Conservation (phyloP, 2,888 invertebrate genomes). For the Tetramorium bicarinatum region DNA sequence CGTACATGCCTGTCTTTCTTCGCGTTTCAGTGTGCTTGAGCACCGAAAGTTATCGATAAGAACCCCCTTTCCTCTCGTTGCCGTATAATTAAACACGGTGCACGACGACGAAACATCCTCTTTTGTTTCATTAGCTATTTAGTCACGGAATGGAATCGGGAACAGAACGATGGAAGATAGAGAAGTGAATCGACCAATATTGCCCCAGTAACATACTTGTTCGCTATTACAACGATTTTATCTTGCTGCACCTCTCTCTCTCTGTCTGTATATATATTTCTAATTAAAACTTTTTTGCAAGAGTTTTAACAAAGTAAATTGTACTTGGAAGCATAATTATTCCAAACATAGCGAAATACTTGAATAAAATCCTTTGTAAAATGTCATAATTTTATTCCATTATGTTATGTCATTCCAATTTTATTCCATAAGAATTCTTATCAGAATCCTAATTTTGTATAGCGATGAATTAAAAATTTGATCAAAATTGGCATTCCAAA, state of each 20-base stretch:
- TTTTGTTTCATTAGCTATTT: constrained; percentile 41
- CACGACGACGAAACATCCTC: background rate
- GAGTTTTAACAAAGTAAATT: background rate
- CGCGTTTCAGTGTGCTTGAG: background rate
- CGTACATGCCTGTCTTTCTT: background rate
- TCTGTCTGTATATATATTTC: background rate
- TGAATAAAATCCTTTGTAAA: background rate
- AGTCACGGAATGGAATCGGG: constrained; percentile 29
- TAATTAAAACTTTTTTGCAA: constrained; percentile 30
- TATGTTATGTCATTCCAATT: background rate
- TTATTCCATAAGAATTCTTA: background rate
- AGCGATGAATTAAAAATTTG: background rate
- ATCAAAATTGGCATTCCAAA: background rate
- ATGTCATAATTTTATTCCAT: background rate
- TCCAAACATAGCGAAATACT: background rate
- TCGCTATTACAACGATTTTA: constrained; percentile 32
- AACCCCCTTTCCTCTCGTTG: background rate
- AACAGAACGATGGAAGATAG: constrained; percentile 37
- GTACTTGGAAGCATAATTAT: background rate
- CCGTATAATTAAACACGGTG: constrained; percentile 20
- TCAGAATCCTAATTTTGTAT: background rate
- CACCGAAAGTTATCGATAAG: constrained; percentile 21
- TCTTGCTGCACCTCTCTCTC: background rate
- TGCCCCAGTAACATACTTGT: constrained; percentile 38
- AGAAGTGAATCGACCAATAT: constrained; percentile 24